Base-by-base conservation (phyloP, 2,113 vertebrate species). In the Scomber scombrus region DNA sequence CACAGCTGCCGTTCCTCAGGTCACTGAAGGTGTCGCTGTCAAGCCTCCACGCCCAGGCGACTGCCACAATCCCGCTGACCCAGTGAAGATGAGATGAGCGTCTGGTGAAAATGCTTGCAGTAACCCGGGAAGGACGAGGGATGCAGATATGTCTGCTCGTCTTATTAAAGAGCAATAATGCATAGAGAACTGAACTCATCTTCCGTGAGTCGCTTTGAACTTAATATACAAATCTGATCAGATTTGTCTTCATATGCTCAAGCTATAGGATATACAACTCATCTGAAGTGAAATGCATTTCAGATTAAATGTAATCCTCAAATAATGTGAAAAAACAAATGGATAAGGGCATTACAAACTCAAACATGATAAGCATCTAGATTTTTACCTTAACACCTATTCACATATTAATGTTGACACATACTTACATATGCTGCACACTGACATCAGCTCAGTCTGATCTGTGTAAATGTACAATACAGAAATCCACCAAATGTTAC, bases 1-100 rank as follows among this genome's bases (percentile, higher is more conserved):
- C 93, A 88, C 82, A 84, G 91, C 89, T 69, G 88, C 77, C 84
- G 84, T 26, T 90, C 87, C 80, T 89, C 87, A 82, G 89, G 90
- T 92, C 90, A 85, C 34, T 12, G 65, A 40, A 81, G 82, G 83
- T 63, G 81, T 65, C 71, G 29, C 23, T 62, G 11, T 52, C 57
- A 26, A 26, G 23, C 23, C 23, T 26, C 23, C 23, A 26, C 23
- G 23, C 23, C 23, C 23, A 26, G 23, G 23, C 23, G 23, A 26
- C 23, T 26, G 23, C 23, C 23, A 26, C 23, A 26, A 26, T 26
- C 23, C 23, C 23, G 23, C 23, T 26, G 23, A 26, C 23, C 23
- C 23, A 26, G 23, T 26, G 23, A 3, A 26, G 23, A 26, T 26
- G 23, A 26, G 2, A 26, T 26, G 23, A 2, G 23, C 23, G 2